These are phyloP conservation scores for Jordanella pulchra DNA, from an alignment of 2,797 vertebrate genomes.

Conservation along the genomic window DNA sequence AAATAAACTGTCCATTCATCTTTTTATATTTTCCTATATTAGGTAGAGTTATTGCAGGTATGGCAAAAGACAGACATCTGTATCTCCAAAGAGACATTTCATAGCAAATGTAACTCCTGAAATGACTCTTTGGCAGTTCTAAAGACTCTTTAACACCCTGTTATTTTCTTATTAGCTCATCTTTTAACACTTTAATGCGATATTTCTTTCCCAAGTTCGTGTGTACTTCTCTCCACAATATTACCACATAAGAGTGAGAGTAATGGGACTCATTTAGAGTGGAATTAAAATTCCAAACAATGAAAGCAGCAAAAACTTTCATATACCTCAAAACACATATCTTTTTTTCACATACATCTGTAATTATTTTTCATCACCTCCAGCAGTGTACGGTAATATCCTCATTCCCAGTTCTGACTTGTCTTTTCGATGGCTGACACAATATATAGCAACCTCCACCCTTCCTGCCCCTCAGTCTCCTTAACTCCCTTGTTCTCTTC, in stretches of 20 bases:
- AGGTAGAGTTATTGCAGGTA: slow-evolving; percentile 73
- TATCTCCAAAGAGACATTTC: slow-evolving; percentile 69
- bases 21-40: slow-evolving; percentile 77
- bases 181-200: slow-evolving; percentile 76
- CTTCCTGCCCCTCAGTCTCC: slow-evolving; percentile 41
- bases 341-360: slow-evolving; percentile 65
- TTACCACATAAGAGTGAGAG: slow-evolving; percentile 72
- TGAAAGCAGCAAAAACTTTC: slow-evolving; percentile 79
- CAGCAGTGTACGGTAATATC: slow-evolving; percentile 83
- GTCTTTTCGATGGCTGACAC: slow-evolving; percentile 71
- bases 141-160: slow-evolving; percentile 65
- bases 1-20: slow-evolving; percentile 78
- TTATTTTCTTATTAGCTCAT: slow-evolving; percentile 81
- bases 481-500: slow-evolving; percentile 45
- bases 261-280: slow-evolving; percentile 81
- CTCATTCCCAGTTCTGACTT: slow-evolving; percentile 75
- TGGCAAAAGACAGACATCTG: slow-evolving; percentile 72
- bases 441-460: slow-evolving; percentile 61
- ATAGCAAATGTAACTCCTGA: slow-evolving; percentile 58
- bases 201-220: slow-evolving; percentile 62
- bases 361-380: slow-evolving; percentile 89
- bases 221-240: slow-evolving; percentile 65
- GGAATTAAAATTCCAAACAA: slow-evolving; percentile 83
- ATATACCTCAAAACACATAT: slow-evolving; percentile 78
- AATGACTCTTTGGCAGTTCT: slow-evolving; percentile 54